Evolutionary conservation across 2,113 vertebrate species (phyloP).

Genomic region (Paracanthobrama guichenoti): DNA sequence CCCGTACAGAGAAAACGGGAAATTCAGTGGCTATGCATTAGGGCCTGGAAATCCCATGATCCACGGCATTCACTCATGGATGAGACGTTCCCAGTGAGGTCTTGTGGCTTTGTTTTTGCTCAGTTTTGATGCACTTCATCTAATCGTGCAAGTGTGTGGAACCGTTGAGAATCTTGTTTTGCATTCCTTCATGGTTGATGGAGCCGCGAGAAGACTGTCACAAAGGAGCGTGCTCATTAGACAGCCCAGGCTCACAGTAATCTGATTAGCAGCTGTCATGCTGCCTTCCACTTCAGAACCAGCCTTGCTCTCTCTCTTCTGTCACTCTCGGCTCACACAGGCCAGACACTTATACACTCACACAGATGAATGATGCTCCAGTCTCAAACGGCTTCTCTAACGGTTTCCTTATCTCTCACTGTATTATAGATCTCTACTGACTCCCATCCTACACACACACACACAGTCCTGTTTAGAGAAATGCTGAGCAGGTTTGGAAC

Average conservation of each 20-base stretch:
- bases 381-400: background rate
- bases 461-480: background rate
- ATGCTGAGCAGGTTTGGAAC: background rate
- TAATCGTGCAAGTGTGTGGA: conserved; percentile 67
- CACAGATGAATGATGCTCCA: conserved; percentile 12
- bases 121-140: conserved; percentile 65
- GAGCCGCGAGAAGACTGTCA: conserved; percentile 72
- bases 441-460: background rate
- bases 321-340: conserved; percentile 20
- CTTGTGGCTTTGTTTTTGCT: conserved; percentile 63
- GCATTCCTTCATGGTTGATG: conserved; percentile 71
- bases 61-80: conserved; percentile 66
- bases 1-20: background rate
- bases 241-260: conserved; percentile 73
- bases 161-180: conserved; percentile 69
- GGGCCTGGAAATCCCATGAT: conserved; percentile 68
- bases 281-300: conserved; percentile 69
- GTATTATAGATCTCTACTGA: background rate
- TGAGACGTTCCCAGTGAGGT: conserved; percentile 65
- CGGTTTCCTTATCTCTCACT: background rate
- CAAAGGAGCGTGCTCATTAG: conserved; percentile 78
- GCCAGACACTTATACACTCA: conserved; percentile 20
- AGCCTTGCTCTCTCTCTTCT: conserved; percentile 54
- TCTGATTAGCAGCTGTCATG: conserved; percentile 80
- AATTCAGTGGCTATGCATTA: conserved; percentile 49